phyloP scores from a whole-genome alignment of 2,113 vertebrate species.

The Anoura caudifer region DNA sequence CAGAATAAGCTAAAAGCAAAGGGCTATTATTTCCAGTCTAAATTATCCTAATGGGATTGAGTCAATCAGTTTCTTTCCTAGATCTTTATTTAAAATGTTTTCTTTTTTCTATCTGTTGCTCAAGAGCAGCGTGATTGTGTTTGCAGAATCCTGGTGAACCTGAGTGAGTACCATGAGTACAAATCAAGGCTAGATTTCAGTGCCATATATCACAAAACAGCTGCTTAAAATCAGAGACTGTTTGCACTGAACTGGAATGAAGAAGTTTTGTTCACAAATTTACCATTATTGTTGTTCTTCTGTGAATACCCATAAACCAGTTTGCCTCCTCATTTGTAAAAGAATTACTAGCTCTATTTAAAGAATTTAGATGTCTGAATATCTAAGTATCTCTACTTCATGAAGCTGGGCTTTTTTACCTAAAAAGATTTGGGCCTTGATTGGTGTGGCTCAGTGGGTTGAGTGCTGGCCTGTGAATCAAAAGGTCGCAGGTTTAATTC shows the following conservation, averaged over 20 bases:
- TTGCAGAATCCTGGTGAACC: neutral
- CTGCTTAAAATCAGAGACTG: neutral
- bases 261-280: neutral
- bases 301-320: neutral
- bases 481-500: too few species aligned
- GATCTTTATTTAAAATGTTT: conserved; percentile 30
- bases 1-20: conserved; percentile 39
- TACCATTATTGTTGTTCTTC: neutral
- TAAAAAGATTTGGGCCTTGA: too few species aligned
- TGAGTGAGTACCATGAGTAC: neutral
- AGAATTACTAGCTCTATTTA: neutral
- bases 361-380: neutral
- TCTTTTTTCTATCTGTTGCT: conserved; percentile 28
- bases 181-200: neutral
- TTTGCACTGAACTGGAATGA: neutral
- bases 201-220: neutral
- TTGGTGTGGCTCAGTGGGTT: too few species aligned
- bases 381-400: neutral
- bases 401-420: neutral
- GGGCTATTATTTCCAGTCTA: conserved; percentile 31
- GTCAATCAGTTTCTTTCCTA: conserved; percentile 12
- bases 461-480: too few species aligned
- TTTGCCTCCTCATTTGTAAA: neutral
- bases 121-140: neutral
- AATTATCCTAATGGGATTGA: conserved; percentile 46